phyloP scores from a whole-genome alignment of 2,113 vertebrate genomes.

The Lagenorhynchus albirostris region DNA sequence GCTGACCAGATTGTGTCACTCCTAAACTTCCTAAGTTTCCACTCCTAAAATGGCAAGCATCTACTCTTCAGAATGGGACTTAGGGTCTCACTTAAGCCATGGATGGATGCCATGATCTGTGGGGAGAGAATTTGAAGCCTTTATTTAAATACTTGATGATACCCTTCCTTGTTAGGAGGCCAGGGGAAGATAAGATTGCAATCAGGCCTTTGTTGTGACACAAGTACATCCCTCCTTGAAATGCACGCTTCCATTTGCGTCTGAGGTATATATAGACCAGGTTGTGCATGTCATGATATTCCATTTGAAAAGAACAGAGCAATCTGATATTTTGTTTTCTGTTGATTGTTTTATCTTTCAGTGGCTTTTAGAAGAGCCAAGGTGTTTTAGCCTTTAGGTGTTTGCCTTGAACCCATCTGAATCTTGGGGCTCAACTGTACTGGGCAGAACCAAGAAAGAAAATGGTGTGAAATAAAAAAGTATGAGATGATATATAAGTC shows the following conservation, averaged over 20 bases:
- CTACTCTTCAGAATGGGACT: neutral
- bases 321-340: neutral
- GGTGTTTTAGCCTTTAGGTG: neutral
- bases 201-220: neutral
- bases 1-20: neutral
- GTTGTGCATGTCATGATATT: slow-evolving; percentile 60
- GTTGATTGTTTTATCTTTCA: slow-evolving; percentile 53
- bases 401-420: slow-evolving; percentile 54
- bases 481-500: neutral
- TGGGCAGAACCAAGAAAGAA: neutral
- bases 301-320: neutral
- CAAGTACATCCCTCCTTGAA: neutral
- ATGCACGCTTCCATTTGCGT: neutral
- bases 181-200: neutral
- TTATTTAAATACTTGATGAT: neutral
- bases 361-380: slow-evolving; percentile 11
- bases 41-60: neutral
- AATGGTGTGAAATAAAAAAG: neutral
- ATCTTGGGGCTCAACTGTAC: slow-evolving; percentile 47
- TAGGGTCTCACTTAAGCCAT: neutral
- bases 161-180: neutral
- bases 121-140: neutral
- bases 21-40: neutral
- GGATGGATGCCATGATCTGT: neutral
- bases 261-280: neutral